Base-by-base conservation (phyloP, 2,797 vertebrate species). In the Acipenser ruthenus region DNA sequence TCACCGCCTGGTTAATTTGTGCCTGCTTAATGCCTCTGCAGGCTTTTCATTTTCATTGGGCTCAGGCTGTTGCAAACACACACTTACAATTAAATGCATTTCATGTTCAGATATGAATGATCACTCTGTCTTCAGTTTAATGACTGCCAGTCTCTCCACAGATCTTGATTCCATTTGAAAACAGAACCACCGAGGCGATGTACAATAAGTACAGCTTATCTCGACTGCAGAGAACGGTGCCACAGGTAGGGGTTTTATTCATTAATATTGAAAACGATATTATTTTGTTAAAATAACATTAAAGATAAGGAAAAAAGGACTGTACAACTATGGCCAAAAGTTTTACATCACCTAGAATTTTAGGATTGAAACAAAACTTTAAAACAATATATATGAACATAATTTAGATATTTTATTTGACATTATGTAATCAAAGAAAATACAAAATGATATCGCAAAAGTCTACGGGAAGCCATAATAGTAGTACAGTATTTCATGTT, bases 181-280 rank as follows among this genome's bases (percentile, higher is more conserved):
- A 96, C 84, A 88, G 94, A 74, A 98, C 94, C 78, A 96, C 92
- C 64, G 96, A 98, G 72, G 89, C 78, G 77, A 93, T 96, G 93
- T 98, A 99, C 85, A 98, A 97, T 84, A 95, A 83, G 85, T 90
- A 93, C 87, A 93, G 90, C 11, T 81, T 99, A 58, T 93, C 93
- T 0, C 90, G 93, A 6, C 90, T 98, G 64, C 94, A 88, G 72
- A 80, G 84, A 73, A 79, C 85, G 75, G 82, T 97, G 68, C 93
- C 95, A 12, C 91, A 95, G 93, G 96, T 98, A 83, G 18, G 87
- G 84, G 5, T 37, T 37, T 37, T 37, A 37, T 37, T 37, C 37
- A 5, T 37, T 37, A 37, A 37, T 37, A 37, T 37, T 37, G 37
- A 37, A 37, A 37, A 37, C 5, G 37, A 37, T 37, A 37, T 37